A percentile compares a stretch with the other conserved stretches of the same genome.
Evolutionary conservation across 1,140 invertebrate species (phyloP).

Genomic region (Musca vetustissima): DNA sequence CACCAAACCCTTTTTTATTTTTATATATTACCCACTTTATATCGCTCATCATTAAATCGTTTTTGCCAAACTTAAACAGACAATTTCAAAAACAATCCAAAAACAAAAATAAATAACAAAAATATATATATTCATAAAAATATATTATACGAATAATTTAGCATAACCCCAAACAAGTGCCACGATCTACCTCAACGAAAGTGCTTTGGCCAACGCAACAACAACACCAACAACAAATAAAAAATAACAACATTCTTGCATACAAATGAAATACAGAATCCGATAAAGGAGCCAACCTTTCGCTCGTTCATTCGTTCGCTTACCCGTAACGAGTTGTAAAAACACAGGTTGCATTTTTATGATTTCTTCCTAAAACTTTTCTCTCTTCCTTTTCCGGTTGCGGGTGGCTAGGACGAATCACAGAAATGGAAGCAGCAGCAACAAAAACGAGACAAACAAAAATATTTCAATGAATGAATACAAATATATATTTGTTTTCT

Average conservation of each 20-base stretch:
- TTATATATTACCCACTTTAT: no score
- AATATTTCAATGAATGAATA: background rate
- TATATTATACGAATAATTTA: no score
- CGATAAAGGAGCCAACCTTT: no score
- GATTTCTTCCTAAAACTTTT: background rate
- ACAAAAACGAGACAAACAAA: background rate
- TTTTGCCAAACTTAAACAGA: no score
- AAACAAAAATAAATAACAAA: no score
- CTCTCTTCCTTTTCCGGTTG: background rate
- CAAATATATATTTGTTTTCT: constrained; percentile 4
- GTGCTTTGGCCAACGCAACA: background rate
- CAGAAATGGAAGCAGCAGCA: no score
- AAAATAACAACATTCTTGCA: constrained; percentile 1
- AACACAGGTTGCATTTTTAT: constrained; percentile 20
- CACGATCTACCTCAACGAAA: constrained; percentile 21
- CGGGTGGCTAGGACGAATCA: background rate
- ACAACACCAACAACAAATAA: background rate
- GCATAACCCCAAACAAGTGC: background rate
- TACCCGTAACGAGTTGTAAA: no score
- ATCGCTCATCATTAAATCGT: no score
- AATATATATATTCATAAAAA: no score
- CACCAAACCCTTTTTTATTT: no score
- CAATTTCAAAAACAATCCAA: no score
- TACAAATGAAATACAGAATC: background rate
- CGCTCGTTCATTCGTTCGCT: no score